Conservation (phyloP, 2,113 vertebrate species). For the Ictalurus punctatus region DNA sequence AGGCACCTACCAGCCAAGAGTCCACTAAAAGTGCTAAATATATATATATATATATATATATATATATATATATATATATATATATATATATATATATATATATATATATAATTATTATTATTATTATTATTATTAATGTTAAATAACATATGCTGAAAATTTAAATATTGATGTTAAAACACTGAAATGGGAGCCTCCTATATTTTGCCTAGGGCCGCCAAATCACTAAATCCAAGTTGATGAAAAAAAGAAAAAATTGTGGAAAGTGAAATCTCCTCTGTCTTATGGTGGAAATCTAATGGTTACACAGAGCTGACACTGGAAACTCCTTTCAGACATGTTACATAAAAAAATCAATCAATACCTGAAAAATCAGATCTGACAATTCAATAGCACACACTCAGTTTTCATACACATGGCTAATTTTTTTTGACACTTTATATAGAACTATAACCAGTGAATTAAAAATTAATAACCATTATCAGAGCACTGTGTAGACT, state of each 20-base stretch:
- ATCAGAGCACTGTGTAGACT: not conserved
- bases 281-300: not conserved
- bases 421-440: not conserved
- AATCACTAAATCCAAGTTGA: not conserved
- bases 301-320: not conserved
- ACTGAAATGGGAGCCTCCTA: no score
- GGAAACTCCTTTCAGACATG: not conserved
- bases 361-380: not conserved
- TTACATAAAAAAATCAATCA: conserved; percentile 10
- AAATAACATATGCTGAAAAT: no score
- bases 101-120: no score
- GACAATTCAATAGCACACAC: not conserved
- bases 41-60: not conserved
- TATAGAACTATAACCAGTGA: not conserved
- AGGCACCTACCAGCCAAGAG: no score
- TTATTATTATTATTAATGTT: no score
- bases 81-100: no score
- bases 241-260: not conserved
- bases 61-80: no score
- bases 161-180: no score
- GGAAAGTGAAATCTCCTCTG: not conserved
- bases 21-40: no score
- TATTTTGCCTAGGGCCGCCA: no score
- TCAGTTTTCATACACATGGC: not conserved
- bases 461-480: not conserved